Evolutionary conservation across 2,113 vertebrate genomes (phyloP), one percentile per base, ranked within the genome.

Genomic region (Cynoglossus semilaevis): DNA sequence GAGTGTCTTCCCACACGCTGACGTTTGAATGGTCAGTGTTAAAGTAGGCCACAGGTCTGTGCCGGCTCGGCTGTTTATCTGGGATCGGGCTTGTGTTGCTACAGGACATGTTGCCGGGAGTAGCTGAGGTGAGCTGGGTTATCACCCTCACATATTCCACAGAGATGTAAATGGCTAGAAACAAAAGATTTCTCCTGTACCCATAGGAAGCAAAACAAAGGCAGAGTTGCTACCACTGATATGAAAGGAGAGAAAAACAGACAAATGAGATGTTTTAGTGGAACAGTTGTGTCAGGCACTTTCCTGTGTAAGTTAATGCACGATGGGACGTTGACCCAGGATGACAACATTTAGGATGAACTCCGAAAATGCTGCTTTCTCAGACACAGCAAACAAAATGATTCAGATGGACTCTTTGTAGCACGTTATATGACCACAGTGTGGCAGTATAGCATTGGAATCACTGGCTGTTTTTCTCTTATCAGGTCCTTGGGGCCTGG

Each of bases 21-120:
- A 22, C 75, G 58, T 42, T 58, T 67, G 67, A 51, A 66, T 63
- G 1, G 37, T 75, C 62, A 59, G 62, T 19, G 22, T 35, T 69
- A 52, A 65, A 45, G 22, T 11, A 56, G 18, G 52, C 46, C 74
- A 70, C 66, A 74, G 13, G 44, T 55, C 17, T 56, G 45, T n/a
- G 13, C 15, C 36, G 71, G 50, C 54, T 35, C 0, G 36, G 38
- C 4, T 81, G 67, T 84, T 84, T 78, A 72, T 81, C 47, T 84
- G 72, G 76, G 76, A 67, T 48, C 7, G 22, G 37, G 57, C 52
- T 46, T 13, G 55, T 44, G 58, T 51, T 69, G 38, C 65, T 76
- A 17, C 56, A 51, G 12, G 41, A 58, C 46, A 36, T 42, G 53
- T 35, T 45, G 65, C 51, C 41, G 49, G 34, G 49, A 51, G 58